Conservation (phyloP, 2,888 invertebrate genomes). For the Camptogramma bilineatum region DNA sequence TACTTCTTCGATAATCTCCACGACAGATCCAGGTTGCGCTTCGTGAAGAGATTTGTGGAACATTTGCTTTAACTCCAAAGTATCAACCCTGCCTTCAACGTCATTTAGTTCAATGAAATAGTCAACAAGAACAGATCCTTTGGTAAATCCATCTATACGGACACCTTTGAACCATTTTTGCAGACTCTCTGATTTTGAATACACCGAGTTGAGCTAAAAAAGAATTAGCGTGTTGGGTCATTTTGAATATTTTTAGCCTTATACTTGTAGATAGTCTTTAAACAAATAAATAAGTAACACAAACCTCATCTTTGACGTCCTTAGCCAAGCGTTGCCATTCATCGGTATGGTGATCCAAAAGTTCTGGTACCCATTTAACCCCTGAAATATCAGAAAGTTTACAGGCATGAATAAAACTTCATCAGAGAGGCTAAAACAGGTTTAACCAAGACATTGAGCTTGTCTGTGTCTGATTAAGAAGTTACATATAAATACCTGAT, state of each 20-base stretch:
- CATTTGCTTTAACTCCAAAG: constrained; percentile 89
- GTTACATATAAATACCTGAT: constrained; percentile 77
- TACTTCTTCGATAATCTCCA: constrained; percentile 64
- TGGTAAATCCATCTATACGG: constrained; percentile 94
- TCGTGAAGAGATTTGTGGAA: constrained; percentile 87
- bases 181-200: constrained; percentile 89
- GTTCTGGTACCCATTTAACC: constrained; percentile 93
- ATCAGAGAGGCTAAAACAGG: not conserved
- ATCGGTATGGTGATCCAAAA: constrained; percentile 93
- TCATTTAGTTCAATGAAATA: constrained; percentile 94
- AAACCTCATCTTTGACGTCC: constrained; percentile 92
- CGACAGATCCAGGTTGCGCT: constrained; percentile 80
- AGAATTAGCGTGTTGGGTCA: not conserved
- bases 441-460: not conserved
- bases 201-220: constrained; percentile 92
- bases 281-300: constrained; percentile 16
- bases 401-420: not conserved
- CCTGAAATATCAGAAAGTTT: constrained; percentile 62
- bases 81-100: constrained; percentile 89
- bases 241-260: not conserved
- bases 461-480: not conserved
- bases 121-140: constrained; percentile 95
- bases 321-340: constrained; percentile 94
- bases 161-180: constrained; percentile 94
- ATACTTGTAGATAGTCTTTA: not conserved